These are phyloP conservation scores for Cheilosia grossa DNA, from an alignment of 2,888 invertebrate genomes.

Conservation along the genomic window DNA sequence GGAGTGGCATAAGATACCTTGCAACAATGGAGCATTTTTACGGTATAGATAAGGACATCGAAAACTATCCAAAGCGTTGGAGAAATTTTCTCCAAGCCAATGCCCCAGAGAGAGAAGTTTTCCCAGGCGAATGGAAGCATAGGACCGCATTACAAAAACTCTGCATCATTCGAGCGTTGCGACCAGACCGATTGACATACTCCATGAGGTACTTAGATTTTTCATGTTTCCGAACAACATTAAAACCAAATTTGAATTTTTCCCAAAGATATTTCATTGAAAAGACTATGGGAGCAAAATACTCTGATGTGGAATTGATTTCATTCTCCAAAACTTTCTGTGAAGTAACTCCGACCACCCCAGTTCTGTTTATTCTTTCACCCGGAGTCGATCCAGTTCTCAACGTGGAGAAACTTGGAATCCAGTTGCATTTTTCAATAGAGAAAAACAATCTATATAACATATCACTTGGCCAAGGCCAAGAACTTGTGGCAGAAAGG, in stretches of 20 bases:
- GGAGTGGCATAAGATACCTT: constrained; percentile 93
- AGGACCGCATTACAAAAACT: constrained; percentile 93
- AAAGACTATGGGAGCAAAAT: constrained; percentile 93
- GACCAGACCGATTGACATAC: constrained; percentile 97
- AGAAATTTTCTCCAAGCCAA: constrained; percentile 95
- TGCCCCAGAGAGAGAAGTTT: constrained; percentile 95
- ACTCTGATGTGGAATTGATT: constrained; percentile 90
- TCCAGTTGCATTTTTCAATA: constrained; percentile 90
- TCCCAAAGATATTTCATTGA: constrained; percentile 88
- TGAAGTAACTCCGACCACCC: constrained; percentile 92
- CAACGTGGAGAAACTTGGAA: constrained; percentile 91
- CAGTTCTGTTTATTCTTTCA: constrained; percentile 97
- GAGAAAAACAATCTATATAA: constrained; percentile 94
- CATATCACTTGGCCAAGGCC: constrained; percentile 97
- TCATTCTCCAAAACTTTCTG: constrained; percentile 92
- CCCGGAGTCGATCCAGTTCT: constrained; percentile 95
- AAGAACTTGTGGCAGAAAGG: constrained; percentile 94
- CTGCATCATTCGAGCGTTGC: constrained; percentile 94
- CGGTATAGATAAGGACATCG: constrained; percentile 95
- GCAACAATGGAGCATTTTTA: constrained; percentile 92
- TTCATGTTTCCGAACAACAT: background rate
- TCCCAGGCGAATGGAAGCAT: constrained; percentile 98
- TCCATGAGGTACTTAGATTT: constrained; percentile 87
- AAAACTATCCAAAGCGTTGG: constrained; percentile 96
- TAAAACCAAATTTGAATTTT: constrained; percentile 4